Conservation (phyloP, 2,888 invertebrate genomes). For the Chironomus riparius region DNA sequence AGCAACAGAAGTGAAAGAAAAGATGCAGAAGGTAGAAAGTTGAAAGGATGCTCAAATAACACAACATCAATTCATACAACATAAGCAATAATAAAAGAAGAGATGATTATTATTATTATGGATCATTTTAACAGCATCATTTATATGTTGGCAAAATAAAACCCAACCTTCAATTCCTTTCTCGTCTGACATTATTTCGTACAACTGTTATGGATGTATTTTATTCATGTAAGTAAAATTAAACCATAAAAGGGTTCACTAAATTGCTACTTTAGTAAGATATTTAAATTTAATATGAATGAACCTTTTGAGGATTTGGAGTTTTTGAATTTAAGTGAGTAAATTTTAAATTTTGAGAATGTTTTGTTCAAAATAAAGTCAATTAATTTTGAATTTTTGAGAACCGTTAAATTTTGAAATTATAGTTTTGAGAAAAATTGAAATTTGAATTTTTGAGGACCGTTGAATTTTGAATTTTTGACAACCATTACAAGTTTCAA, state of each 20-base stretch:
- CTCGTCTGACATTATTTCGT: background rate
- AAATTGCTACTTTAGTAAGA: constrained; percentile 11
- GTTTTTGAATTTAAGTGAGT: too few species aligned
- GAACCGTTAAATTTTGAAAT: too few species aligned
- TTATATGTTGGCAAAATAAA: constrained; percentile 22
- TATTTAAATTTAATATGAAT: background rate
- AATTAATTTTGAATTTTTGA: too few species aligned
- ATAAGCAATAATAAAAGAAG: background rate
- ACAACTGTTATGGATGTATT: too few species aligned
- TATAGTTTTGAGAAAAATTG: too few species aligned
- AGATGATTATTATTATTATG: constrained; percentile 6
- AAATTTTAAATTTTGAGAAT: too few species aligned
- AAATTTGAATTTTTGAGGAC: too few species aligned
- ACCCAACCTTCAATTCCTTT: background rate
- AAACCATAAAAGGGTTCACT: background rate
- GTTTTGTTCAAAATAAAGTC: too few species aligned
- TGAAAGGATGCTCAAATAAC: constrained; percentile 12
- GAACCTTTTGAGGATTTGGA: background rate
- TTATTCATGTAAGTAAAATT: background rate
- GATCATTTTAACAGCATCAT: constrained; percentile 20
- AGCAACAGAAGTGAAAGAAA: background rate
- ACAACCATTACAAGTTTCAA: too few species aligned
- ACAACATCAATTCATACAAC: too few species aligned
- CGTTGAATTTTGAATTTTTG: too few species aligned
- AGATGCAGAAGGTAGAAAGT: background rate